Percentiles rank a stretch among this genome's conserved stretches.
phyloP scores from a whole-genome alignment of 2,113 vertebrate species.

The Lampris megalopsis region DNA sequence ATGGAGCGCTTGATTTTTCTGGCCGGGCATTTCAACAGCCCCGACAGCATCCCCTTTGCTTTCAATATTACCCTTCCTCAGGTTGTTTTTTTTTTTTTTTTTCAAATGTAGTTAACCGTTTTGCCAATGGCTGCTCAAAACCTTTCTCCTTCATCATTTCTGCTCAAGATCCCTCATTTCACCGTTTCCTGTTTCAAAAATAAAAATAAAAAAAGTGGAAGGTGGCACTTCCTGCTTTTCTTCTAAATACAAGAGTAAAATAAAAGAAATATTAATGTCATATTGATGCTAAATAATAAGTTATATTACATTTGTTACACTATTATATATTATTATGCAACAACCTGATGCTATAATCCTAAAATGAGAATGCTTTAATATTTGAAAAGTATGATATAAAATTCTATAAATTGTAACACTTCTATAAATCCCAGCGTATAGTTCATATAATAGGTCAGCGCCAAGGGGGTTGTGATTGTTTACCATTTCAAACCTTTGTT shows the following conservation, averaged over 20 bases:
- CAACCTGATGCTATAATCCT: not conserved
- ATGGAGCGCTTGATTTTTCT: conserved; percentile 35
- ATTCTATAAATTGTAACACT: not conserved
- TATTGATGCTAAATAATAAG: not conserved
- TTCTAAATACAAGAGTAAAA: not conserved
- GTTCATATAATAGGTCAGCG: not conserved
- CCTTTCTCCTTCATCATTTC: not conserved
- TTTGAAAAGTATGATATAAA: not conserved
- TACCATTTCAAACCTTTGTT: conserved; percentile 47
- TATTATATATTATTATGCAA: not conserved
- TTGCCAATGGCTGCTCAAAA: conserved; percentile 3
- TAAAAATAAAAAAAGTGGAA: not conserved
- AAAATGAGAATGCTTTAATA: not conserved
- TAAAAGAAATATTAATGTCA: not conserved
- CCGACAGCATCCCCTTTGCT: conserved; percentile 52
- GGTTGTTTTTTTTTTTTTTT: not conserved
- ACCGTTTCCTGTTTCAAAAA: conserved; percentile 2
- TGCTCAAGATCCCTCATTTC: not conserved
- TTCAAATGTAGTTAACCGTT: not conserved
- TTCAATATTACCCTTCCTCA: not conserved
- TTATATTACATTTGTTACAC: not conserved
- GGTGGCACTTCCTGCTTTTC: not conserved
- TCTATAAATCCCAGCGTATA: not conserved
- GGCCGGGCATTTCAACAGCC: conserved; percentile 47
- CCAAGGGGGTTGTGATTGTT: conserved; percentile 8